Percentiles rank a stretch among this genome's conserved stretches.
These are phyloP conservation scores for Spodoptera litura DNA, from an alignment of 1,140 invertebrate species.

Conservation along the genomic window DNA sequence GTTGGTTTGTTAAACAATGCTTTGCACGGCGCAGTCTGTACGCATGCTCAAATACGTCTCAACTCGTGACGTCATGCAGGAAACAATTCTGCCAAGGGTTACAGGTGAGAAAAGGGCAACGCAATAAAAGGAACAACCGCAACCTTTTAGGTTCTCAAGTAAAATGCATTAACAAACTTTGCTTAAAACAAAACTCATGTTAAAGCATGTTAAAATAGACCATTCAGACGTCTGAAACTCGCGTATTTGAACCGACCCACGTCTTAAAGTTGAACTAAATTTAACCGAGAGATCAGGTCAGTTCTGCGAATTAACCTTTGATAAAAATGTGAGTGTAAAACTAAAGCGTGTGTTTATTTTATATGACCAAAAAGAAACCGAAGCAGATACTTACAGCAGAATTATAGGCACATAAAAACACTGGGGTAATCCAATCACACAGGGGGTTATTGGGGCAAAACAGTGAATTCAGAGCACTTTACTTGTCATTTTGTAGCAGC, in stretches of 20 bases:
- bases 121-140: neutral
- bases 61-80: constrained; percentile 25
- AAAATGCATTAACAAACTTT: neutral
- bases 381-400: constrained; percentile 75
- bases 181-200: neutral
- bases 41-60: constrained; percentile 12
- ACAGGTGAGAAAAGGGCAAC: neutral
- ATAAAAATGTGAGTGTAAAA: neutral
- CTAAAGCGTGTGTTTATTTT: neutral
- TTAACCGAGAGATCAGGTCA: neutral
- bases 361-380: constrained; percentile 52
- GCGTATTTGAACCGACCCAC: neutral
- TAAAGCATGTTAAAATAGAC: neutral
- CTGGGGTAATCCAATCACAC: constrained; percentile 72
- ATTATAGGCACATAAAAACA: constrained; percentile 70
- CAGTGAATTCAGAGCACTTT: constrained; percentile 59
- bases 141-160: neutral
- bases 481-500: constrained; percentile 76
- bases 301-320: neutral
- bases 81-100: constrained; percentile 6
- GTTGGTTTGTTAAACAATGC: constrained; percentile 28
- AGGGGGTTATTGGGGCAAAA: constrained; percentile 56
- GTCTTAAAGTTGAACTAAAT: neutral
- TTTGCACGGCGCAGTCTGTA: constrained; percentile 3
- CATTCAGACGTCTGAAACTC: neutral